Percentiles rank a stretch among this genome's conserved stretches.
These are phyloP conservation scores for Mastacembelus armatus DNA, from an alignment of 2,797 vertebrate species.

Conservation along the genomic window DNA sequence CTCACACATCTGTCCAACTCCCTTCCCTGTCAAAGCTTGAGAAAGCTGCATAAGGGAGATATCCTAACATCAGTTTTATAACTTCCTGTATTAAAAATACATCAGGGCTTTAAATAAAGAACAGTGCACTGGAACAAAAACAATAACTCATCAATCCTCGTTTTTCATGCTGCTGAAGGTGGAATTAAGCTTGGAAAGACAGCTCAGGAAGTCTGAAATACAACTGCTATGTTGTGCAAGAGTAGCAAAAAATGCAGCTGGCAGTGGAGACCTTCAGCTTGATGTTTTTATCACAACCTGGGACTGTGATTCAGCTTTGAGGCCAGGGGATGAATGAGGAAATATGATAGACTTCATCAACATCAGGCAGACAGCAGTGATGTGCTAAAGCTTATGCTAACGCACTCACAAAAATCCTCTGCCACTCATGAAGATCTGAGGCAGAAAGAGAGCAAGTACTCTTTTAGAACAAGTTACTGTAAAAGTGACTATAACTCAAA, in stretches of 20 bases:
- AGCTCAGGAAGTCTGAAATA: constrained; percentile 16
- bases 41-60: constrained; percentile 26
- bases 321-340: constrained; percentile 24
- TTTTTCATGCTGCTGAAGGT: constrained; percentile 15
- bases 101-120: constrained; percentile 36
- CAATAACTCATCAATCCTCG: constrained; percentile 4
- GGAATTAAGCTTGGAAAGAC: constrained; percentile 21
- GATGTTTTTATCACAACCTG: constrained; percentile 53
- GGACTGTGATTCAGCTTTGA: constrained; percentile 35
- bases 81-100: constrained; percentile 42
- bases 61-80: constrained; percentile 6
- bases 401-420: constrained; percentile 18
- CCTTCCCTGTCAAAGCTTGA: not conserved
- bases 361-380: constrained; percentile 9
- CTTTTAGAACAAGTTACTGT: no score
- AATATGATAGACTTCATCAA: constrained; percentile 21
- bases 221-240: constrained; percentile 34
- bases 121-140: constrained; percentile 27
- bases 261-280: constrained; percentile 21
- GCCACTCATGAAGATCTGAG: not conserved
- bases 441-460: not conserved
- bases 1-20: constrained; percentile 5
- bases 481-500: no score
- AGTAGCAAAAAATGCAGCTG: constrained; percentile 24
- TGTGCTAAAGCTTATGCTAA: not conserved